These are phyloP conservation scores for Gopherus flavomarginatus DNA, from an alignment of 2,113 vertebrate genomes.

Conservation along the genomic window DNA sequence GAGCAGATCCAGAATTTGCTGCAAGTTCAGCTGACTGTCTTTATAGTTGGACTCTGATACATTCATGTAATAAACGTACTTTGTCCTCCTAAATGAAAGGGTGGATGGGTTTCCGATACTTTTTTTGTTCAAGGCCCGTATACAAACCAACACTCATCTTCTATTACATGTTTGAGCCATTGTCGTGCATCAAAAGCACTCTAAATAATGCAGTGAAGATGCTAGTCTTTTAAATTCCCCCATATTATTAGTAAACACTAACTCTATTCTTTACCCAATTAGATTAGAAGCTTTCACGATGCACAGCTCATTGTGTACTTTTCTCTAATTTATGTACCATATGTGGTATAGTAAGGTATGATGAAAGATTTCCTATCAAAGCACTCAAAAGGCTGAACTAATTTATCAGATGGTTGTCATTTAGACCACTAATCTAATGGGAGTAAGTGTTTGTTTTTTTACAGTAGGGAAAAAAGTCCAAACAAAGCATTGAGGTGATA, in stretches of 20 bases:
- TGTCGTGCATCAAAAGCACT: not conserved
- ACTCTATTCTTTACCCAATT: not conserved
- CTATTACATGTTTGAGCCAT: not conserved
- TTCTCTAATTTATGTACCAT: not conserved
- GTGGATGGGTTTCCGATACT: not conserved
- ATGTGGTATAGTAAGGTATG: slow-evolving; percentile 21
- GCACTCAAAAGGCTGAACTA: slow-evolving; percentile 14
- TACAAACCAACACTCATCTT: not conserved
- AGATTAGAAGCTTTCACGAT: not conserved
- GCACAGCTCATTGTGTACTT: not conserved
- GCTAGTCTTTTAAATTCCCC: not conserved
- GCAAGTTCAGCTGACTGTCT: not conserved
- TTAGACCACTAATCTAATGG: slow-evolving; percentile 30
- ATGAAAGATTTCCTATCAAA: slow-evolving; percentile 32
- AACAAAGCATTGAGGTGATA: fast-evolving
- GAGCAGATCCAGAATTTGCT: not conserved
- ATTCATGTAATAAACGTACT: not conserved
- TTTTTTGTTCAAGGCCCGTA: not conserved
- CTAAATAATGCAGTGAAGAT: not conserved
- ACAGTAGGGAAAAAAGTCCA: too few relatives aligned
- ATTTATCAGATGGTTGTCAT: slow-evolving; percentile 11
- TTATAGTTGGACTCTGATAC: not conserved
- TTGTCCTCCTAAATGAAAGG: not conserved
- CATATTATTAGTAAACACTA: not conserved
- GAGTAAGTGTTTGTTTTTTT: not conserved